A percentile compares a stretch with the other conserved stretches of the same genome.
Conservation (phyloP, 2,888 invertebrate species). For the Philonicus albiceps region DNA sequence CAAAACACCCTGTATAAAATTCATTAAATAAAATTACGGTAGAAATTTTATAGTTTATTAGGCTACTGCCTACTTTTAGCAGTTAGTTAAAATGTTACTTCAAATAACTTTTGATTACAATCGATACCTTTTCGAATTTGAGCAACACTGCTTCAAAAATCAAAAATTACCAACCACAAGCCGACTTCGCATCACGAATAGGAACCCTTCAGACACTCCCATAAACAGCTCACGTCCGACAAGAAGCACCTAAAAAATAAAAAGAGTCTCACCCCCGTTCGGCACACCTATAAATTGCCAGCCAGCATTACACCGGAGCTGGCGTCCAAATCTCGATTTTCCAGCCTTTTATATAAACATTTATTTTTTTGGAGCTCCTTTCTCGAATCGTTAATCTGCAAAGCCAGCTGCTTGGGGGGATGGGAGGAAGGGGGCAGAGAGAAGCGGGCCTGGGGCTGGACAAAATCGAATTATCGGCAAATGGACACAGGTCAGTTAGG, state of each 20-base stretch:
- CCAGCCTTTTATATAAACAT: slow-evolving; percentile 26
- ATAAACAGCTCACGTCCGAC: not conserved
- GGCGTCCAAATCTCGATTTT: not conserved
- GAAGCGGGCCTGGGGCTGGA: not conserved
- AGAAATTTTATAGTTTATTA: not conserved
- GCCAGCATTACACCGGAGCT: not conserved
- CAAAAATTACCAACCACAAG: not conserved
- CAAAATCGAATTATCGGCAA: slow-evolving; percentile 24
- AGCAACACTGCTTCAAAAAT: not conserved
- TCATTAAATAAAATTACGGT: too few species aligned
- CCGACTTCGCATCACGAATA: not conserved
- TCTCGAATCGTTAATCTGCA: slow-evolving; percentile 19
- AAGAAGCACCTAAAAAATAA: not conserved
- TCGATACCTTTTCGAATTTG: not conserved
- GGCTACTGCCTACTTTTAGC: not conserved
- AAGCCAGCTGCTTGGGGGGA: not conserved
- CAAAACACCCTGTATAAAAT: too few species aligned
- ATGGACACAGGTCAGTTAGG: slow-evolving; percentile 36
- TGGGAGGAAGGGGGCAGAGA: not conserved
- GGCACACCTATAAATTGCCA: not conserved
- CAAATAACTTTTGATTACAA: not conserved
- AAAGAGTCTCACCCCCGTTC: not conserved
- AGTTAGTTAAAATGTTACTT: not conserved
- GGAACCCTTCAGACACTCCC: not conserved
- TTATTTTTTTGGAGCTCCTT: slow-evolving; percentile 17